Conservation (phyloP, 2,113 vertebrate genomes). For the Coturnix japonica region DNA sequence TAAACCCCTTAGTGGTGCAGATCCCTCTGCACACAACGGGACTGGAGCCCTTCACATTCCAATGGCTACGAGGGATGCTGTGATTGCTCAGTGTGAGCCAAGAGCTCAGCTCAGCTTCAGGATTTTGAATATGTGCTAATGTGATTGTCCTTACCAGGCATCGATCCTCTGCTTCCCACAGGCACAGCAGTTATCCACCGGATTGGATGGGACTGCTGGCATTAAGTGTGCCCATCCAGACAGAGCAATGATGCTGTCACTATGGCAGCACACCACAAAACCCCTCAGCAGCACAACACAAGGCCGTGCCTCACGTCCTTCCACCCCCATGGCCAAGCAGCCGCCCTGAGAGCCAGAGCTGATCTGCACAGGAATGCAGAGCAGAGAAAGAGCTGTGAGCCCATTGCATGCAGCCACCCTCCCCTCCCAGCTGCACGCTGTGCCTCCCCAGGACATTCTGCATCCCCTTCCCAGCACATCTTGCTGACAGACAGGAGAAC, state of each 20-base stretch:
- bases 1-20: not conserved
- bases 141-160: not conserved
- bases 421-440: not conserved
- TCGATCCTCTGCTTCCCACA: not conserved
- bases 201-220: not conserved
- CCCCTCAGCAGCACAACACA: not conserved
- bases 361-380: not conserved
- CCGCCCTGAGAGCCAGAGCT: rapidly evolving
- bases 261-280: not conserved
- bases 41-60: not conserved
- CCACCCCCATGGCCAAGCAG: not conserved
- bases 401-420: not conserved
- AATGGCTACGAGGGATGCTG: not conserved
- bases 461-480: not conserved
- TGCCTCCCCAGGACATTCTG: not conserved
- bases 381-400: not conserved
- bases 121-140: slow-evolving; percentile 7
- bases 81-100: not conserved
- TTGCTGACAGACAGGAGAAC: not conserved
- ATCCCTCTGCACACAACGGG: not conserved
- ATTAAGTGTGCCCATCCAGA: not conserved
- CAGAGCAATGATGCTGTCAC: not conserved
- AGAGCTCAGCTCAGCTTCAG: not conserved
- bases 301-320: not conserved
- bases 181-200: not conserved